Evolutionary conservation across 2,888 invertebrate genomes (phyloP).

Genomic region (Cantharis lateralis): DNA sequence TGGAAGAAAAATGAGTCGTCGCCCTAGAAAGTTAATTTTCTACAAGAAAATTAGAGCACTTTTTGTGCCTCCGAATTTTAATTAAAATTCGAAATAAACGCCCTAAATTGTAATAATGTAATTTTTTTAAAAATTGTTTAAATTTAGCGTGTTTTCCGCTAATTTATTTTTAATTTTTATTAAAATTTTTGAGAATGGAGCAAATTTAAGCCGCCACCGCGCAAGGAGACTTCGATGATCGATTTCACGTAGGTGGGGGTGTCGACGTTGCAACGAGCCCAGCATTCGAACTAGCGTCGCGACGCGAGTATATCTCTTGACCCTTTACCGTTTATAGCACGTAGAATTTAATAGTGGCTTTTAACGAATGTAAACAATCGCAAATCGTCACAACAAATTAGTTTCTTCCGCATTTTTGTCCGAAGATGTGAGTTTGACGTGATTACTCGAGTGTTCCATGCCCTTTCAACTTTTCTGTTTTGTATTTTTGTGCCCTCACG

Average conservation of each 20-base stretch:
- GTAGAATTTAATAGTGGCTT: slow-evolving; percentile 34
- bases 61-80: neutral
- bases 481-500: slow-evolving; percentile 60
- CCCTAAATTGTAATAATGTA: neutral
- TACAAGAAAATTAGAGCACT: neutral
- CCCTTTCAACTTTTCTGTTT: slow-evolving; percentile 24
- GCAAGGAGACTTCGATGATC: slow-evolving; percentile 47
- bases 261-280: slow-evolving; percentile 46
- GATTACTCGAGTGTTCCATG: slow-evolving; percentile 23
- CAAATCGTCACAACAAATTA: neutral
- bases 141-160: slow-evolving; percentile 4
- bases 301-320: slow-evolving; percentile 45
- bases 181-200: slow-evolving; percentile 16
- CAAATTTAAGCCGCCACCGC: slow-evolving; percentile 42
- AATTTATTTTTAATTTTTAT: slow-evolving; percentile 19
- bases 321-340: slow-evolving; percentile 47
- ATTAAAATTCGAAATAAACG: neutral
- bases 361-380: slow-evolving; percentile 26
- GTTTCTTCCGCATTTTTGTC: neutral
- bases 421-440: slow-evolving; percentile 11
- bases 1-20: neutral
- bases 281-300: slow-evolving; percentile 58
- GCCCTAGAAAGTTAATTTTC: neutral
- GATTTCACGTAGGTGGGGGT: slow-evolving; percentile 48
- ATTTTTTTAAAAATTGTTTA: neutral